Evolutionary conservation across 2,113 vertebrate species (phyloP).

Genomic region (Channa argus): DNA sequence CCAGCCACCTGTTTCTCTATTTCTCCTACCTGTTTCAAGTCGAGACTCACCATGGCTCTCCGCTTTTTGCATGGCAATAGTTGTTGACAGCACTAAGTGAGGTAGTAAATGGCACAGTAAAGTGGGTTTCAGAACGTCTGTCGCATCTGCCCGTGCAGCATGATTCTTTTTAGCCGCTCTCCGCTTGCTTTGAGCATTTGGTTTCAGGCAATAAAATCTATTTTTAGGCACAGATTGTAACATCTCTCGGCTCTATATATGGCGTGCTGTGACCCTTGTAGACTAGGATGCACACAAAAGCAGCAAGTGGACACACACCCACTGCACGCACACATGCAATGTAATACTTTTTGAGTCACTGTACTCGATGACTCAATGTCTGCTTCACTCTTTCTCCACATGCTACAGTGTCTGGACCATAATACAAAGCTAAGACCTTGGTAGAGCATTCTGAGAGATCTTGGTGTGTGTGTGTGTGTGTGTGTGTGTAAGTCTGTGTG

Average conservation of each 20-base stretch:
- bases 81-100: conserved; percentile 41
- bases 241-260: conserved; percentile 3
- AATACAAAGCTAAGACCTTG: conserved; percentile 35
- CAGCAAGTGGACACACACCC: background rate
- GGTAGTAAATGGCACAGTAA: conserved; percentile 39
- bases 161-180: conserved; percentile 27
- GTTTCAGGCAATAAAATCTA: conserved; percentile 21
- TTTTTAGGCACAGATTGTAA: conserved; percentile 25
- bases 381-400: conserved; percentile 42
- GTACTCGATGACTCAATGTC: conserved; percentile 60
- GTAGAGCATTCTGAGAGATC: background rate
- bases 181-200: conserved; percentile 28
- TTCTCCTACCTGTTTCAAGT: conserved; percentile 24
- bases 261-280: conserved; percentile 12
- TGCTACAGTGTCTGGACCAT: conserved; percentile 46
- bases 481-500: no score
- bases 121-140: conserved; percentile 40
- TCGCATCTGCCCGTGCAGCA: conserved; percentile 22
- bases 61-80: conserved; percentile 2
- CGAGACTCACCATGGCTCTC: conserved; percentile 11
- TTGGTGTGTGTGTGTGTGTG: background rate
- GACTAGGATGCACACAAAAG: conserved; percentile 4
- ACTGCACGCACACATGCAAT: background rate
- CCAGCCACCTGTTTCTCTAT: conserved; percentile 37
- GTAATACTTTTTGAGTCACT: conserved; percentile 38